Evolutionary conservation across 1,140 invertebrate species (phyloP).

Genomic region (Drosophila sturtevanti): DNA sequence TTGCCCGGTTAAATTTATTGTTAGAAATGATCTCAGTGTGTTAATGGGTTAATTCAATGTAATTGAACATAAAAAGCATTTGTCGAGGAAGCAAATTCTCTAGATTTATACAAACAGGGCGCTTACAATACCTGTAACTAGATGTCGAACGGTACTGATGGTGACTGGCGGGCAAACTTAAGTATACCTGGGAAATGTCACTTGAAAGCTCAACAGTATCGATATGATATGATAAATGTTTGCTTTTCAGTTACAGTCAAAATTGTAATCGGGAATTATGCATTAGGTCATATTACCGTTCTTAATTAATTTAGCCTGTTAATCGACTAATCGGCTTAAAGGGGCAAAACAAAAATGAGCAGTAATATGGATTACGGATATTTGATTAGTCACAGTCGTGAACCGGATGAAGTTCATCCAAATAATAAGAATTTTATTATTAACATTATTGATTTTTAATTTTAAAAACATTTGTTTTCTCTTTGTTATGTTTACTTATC

Average conservation of each 20-base stretch:
- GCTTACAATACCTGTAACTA: constrained; percentile 27
- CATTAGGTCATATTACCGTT: constrained; percentile 1
- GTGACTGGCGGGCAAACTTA: constrained; percentile 13
- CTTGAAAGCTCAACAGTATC: constrained; percentile 28
- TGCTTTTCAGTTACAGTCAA: constrained; percentile 11
- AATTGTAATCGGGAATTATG: not conserved
- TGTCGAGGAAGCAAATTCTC: constrained; percentile 53
- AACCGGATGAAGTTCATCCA: not conserved
- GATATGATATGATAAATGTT: constrained; percentile 37
- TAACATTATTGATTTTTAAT: too few relatives aligned
- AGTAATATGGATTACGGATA: not conserved
- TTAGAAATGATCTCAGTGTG: constrained; percentile 66
- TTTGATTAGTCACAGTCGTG: not conserved
- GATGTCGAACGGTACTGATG: constrained; percentile 8
- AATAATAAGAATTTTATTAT: too few relatives aligned
- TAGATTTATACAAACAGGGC: constrained; percentile 49
- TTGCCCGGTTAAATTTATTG: constrained; percentile 34
- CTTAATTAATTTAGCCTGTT: not conserved
- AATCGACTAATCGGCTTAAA: constrained; percentile 1
- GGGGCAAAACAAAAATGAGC: too few relatives aligned
- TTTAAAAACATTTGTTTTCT: too few relatives aligned
- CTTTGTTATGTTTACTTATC: too few relatives aligned
- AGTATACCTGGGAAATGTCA: constrained; percentile 44
- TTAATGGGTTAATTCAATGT: constrained; percentile 62
- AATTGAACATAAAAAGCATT: constrained; percentile 56